Evolutionary conservation across 2,888 invertebrate species (phyloP).

Genomic region (Scaptodrosophila latifasciaeformis): DNA sequence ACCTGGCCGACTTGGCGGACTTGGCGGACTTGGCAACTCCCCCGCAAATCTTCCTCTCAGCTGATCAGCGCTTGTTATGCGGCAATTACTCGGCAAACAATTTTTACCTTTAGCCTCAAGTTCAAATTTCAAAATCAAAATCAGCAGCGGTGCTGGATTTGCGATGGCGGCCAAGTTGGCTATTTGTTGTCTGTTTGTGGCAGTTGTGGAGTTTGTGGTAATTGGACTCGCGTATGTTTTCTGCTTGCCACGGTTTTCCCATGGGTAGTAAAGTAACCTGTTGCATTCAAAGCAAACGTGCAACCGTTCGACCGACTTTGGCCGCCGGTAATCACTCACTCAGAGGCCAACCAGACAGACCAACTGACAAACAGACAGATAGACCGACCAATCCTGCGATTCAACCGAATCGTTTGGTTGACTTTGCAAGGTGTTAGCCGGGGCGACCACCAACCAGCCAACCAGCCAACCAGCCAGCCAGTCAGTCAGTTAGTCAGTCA

Average conservation of each 20-base stretch:
- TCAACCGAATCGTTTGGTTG: no score
- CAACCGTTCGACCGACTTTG: conserved; percentile 8
- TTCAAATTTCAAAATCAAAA: conserved; percentile 74
- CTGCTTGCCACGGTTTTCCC: conserved; percentile 46
- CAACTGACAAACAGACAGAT: no score
- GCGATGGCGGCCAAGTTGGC: background rate
- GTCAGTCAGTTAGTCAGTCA: no score
- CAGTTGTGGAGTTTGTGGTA: conserved; percentile 32
- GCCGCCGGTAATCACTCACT: conserved; percentile 63
- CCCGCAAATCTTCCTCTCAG: conserved; percentile 21
- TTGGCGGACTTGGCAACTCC: background rate
- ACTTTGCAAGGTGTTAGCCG: conserved; percentile 56
- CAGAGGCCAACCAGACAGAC: conserved; percentile 39
- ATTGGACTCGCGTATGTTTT: conserved; percentile 42
- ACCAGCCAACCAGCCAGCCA: no score
- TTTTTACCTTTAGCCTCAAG: conserved; percentile 75
- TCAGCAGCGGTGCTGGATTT: conserved; percentile 38
- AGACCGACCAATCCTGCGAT: no score
- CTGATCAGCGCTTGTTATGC: conserved; percentile 50
- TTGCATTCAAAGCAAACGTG: conserved; percentile 33
- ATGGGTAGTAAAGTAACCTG: conserved; percentile 71
- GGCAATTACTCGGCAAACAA: conserved; percentile 74
- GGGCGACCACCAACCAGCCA: conserved; percentile 24
- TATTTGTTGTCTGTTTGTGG: background rate
- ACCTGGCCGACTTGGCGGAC: background rate